These are phyloP conservation scores for Pedionomus torquatus DNA, from an alignment of 2,113 vertebrate species.

Conservation along the genomic window DNA sequence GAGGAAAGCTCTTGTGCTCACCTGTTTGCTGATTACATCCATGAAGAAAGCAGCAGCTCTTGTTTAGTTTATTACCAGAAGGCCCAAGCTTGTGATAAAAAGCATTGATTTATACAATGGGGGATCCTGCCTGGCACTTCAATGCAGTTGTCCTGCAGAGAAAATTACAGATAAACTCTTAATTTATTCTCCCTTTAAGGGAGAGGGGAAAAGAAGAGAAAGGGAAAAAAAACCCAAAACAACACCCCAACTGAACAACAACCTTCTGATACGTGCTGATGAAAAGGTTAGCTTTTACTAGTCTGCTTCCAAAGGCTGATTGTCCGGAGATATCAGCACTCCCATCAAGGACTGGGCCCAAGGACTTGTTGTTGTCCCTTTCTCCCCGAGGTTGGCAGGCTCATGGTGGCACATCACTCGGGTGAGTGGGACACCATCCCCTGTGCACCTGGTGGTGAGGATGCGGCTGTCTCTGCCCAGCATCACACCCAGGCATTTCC, in stretches of 20 bases:
- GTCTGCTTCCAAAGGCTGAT: not conserved
- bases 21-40: slow-evolving; percentile 74
- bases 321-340: not conserved
- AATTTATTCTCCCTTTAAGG: slow-evolving; percentile 56
- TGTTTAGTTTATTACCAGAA: slow-evolving; percentile 77
- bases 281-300: not conserved
- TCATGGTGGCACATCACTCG: not conserved
- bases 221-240: not conserved
- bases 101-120: slow-evolving; percentile 74
- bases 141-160: slow-evolving; percentile 55
- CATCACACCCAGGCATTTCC: not conserved
- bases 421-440: not conserved
- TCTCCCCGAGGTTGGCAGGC: not conserved
- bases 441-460: not conserved
- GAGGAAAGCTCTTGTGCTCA: slow-evolving; percentile 60
- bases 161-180: slow-evolving; percentile 73
- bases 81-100: slow-evolving; percentile 68
- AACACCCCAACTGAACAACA: not conserved
- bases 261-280: not conserved
- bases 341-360: not conserved
- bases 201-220: not conserved
- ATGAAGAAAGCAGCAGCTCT: slow-evolving; percentile 51
- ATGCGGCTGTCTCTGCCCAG: not conserved
- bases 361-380: not conserved
- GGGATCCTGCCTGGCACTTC: slow-evolving; percentile 68